Evolutionary conservation across 2,888 invertebrate species (phyloP).

Genomic region (Flexamia atlantica): DNA sequence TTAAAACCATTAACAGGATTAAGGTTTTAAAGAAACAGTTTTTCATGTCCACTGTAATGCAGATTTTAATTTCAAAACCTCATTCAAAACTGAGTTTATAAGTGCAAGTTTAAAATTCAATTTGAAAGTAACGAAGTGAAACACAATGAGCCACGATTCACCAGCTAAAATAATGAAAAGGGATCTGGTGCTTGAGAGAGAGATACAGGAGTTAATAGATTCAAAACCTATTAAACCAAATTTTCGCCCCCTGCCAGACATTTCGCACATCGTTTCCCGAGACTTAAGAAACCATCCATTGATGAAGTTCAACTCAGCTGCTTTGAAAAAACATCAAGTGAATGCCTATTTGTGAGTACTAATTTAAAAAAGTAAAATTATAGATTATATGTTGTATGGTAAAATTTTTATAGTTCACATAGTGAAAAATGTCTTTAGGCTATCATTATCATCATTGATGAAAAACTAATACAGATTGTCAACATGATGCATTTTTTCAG

Average conservation of each 20-base stretch:
- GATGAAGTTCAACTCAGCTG: conserved; percentile 33
- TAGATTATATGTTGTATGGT: no score
- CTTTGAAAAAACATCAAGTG: conserved; percentile 54
- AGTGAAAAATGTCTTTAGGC: no score
- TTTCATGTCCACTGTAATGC: not conserved
- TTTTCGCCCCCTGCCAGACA: conserved; percentile 40
- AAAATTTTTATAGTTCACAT: no score
- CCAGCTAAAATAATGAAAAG: not conserved
- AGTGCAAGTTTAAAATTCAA: not conserved
- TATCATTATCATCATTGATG: no score
- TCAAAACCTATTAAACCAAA: conserved; percentile 4
- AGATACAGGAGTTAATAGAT: conserved; percentile 26
- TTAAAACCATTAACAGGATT: not conserved
- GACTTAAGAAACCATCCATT: conserved; percentile 39
- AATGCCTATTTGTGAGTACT: conserved; percentile 54
- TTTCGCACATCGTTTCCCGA: conserved; percentile 30
- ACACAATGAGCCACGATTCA: not conserved
- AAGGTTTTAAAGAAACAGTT: not conserved
- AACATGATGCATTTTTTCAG: no score
- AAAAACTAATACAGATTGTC: no score
- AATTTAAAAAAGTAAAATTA: no score
- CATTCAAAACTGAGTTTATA: not conserved
- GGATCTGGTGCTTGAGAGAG: conserved; percentile 34
- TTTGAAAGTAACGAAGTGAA: not conserved
- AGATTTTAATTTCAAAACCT: not conserved